A percentile compares a stretch with the other conserved stretches of the same genome.
Evolutionary conservation across 1,140 invertebrate genomes (phyloP).

Genomic region (Caenorhabditis brenneri): DNA sequence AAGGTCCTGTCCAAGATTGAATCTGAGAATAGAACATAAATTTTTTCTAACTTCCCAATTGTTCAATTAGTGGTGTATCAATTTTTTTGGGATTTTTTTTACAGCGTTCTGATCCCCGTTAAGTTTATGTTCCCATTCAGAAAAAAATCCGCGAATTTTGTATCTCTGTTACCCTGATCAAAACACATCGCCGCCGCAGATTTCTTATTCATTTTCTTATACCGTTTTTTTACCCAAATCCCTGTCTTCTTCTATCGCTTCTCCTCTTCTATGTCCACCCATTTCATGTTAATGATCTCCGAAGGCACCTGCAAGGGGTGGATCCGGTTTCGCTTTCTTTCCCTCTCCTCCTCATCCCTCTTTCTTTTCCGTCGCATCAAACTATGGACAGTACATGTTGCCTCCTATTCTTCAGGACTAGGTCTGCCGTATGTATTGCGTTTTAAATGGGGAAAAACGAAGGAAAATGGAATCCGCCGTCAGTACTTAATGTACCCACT

Average conservation of each 20-base stretch:
- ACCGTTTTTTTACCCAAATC: not conserved
- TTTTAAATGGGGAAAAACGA: no score
- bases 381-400: slow-evolving; percentile 11
- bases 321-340: slow-evolving; percentile 5
- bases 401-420: no score
- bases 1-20: no score
- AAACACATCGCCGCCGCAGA: not conserved
- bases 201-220: not conserved
- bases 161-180: slow-evolving; percentile 3
- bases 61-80: no score
- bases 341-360: not conserved
- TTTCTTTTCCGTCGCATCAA: not conserved
- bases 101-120: not conserved
- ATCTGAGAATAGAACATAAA: no score
- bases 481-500: not conserved
- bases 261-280: not conserved
- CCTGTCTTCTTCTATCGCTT: not conserved
- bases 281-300: slow-evolving; percentile 32
- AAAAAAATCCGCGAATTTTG: not conserved
- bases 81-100: no score
- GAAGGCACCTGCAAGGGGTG: not conserved
- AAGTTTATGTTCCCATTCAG: not conserved
- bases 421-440: no score
- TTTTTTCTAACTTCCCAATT: no score
- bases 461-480: not conserved